Conservation (phyloP, 2,797 vertebrate genomes). For the Acridotheres tristis region DNA sequence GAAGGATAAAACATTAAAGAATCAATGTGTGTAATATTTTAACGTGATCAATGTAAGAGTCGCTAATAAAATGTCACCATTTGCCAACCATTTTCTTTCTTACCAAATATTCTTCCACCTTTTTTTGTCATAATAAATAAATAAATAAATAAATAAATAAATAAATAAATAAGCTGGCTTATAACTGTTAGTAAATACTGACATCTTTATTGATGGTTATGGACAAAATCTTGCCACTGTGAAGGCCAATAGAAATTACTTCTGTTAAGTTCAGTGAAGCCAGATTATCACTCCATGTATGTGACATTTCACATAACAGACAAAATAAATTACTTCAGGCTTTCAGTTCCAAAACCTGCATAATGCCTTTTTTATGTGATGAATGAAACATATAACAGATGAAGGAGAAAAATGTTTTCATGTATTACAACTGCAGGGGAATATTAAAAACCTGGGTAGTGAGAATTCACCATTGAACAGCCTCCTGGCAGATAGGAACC, state of each 20-base stretch:
- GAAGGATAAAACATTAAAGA: not conserved
- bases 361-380: not conserved
- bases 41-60: not conserved
- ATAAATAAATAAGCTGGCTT: not conserved
- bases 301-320: not conserved
- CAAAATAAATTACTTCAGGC: not conserved
- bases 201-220: not conserved
- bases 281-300: not conserved
- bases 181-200: not conserved
- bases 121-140: not conserved
- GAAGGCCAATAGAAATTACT: slow-evolving; percentile 1
- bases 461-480: not conserved
- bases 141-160: not conserved
- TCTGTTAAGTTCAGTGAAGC: not conserved
- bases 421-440: not conserved
- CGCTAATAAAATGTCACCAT: slow-evolving; percentile 1
- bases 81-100: not conserved
- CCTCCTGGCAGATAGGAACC: not conserved
- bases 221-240: not conserved
- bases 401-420: not conserved
- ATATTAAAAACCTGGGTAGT: not conserved
- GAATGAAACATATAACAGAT: not conserved
- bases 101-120: not conserved
- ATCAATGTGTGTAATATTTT: not conserved
- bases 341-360: not conserved